phyloP scores from a whole-genome alignment of 53 echinoderm and acorn worm species.

The Crossaster papposus region DNA sequence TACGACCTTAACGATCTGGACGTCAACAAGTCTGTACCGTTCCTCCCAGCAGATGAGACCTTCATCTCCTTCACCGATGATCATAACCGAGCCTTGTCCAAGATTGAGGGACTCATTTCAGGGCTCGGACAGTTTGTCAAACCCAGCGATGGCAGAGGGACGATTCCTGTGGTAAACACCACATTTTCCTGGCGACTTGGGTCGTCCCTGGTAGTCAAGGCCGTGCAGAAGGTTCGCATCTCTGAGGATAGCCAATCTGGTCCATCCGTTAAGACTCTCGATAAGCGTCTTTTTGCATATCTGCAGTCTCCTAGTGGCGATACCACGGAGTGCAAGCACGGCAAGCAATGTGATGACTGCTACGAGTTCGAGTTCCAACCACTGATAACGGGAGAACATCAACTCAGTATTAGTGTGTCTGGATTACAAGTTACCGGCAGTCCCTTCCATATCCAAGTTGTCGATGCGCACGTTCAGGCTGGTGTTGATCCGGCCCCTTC shows the following conservation, averaged over 20 bases:
- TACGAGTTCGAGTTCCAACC: conserved; percentile 22
- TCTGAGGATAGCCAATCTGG: not conserved
- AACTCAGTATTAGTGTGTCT: conserved; percentile 9
- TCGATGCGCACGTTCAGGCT: not conserved
- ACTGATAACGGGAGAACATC: not conserved
- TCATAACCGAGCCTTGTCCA: not conserved
- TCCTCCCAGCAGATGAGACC: not conserved
- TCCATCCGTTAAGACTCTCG: not conserved
- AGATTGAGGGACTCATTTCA: conserved; percentile 16
- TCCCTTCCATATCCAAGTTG: conserved; percentile 1
- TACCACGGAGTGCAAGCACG: not conserved
- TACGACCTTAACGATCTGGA: conserved; percentile 22
- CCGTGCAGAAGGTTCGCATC: not conserved
- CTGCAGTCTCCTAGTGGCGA: not conserved
- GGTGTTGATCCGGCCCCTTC: no score
- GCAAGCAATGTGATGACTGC: not conserved
- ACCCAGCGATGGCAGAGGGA: not conserved
- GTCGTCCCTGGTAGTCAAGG: not conserved
- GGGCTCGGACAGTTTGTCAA: not conserved
- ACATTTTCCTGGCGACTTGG: not conserved
- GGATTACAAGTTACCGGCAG: conserved; percentile 17
- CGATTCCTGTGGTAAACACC: not conserved
- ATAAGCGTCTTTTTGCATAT: not conserved
- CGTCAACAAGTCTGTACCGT: not conserved
- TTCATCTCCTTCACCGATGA: conserved; percentile 1